Conservation (phyloP, 1,140 invertebrate species). For the Orchesella cincta region DNA sequence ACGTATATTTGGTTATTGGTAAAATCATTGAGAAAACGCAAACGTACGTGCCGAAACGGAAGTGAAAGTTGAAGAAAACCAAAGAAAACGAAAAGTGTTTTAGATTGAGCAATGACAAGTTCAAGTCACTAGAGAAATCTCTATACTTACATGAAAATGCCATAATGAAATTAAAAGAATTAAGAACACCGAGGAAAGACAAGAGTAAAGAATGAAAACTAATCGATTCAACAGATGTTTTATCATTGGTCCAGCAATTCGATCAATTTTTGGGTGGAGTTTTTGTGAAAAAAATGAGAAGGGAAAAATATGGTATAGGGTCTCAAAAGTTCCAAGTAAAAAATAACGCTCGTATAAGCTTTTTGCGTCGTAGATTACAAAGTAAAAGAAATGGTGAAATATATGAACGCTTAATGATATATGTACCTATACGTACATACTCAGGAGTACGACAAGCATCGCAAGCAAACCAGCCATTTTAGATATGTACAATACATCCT, state of each 20-base stretch:
- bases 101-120: too few relatives aligned
- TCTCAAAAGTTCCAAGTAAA: background rate
- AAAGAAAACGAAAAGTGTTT: too few relatives aligned
- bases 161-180: constrained; percentile 4
- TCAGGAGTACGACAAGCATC: background rate
- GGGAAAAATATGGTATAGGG: constrained; percentile 9
- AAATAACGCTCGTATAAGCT: background rate
- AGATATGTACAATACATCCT: background rate
- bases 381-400: too few relatives aligned
- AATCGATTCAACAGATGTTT: constrained; percentile 50
- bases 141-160: background rate
- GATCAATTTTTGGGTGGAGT: constrained; percentile 51
- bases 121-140: background rate
- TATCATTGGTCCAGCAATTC: constrained; percentile 48
- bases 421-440: background rate
- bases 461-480: background rate
- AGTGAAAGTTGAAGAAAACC: too few relatives aligned
- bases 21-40: too few relatives aligned
- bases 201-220: constrained; percentile 38
- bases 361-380: too few relatives aligned
- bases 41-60: too few relatives aligned
- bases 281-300: constrained; percentile 39
- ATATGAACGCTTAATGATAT: background rate
- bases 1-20: too few relatives aligned
- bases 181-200: constrained; percentile 23